Evolutionary conservation across 2,888 invertebrate species (phyloP), one percentile per base, ranked within the genome.

Genomic region (Agrochola circellaris): DNA sequence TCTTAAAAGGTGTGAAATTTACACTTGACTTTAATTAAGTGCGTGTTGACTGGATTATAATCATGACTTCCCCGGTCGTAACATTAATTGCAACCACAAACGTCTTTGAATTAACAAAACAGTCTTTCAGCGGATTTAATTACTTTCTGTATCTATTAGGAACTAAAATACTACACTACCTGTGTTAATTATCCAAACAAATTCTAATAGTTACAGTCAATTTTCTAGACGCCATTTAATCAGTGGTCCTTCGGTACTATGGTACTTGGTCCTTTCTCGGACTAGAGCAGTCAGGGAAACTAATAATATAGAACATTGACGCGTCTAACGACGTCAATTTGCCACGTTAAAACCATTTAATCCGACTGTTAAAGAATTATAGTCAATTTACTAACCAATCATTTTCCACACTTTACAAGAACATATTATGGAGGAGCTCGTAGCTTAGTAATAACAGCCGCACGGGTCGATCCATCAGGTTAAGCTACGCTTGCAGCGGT

Each of bases 1-100:
- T 54, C 20, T 30, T 11, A 15, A 42, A 70, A 61, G 34, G 48
- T 74, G 80, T 42, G 66, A 75, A 58, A 61, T 80, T 61, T 65
- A 17, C 45, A 45, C 26, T 61, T 1, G 17, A 26, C 5, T 79
- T 58, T 60, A 73, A 65, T 62, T 56, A 42, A 56, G 11, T 48
- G 34, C 30, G 9, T 58, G 34, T 51, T 6, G 58, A 69, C 45
- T 45, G 26, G 34, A 6, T 34, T 58, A 30, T 60, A 58, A 75
- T 75, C 38, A 60, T 51, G 30, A 66, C 20, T 60, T 42, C 20
- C 51, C 30, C n/a, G n/a, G 60, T 76, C 30, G 51, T 65, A 3
- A 20, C 30, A 38, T 66, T n/a, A 20, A 42, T 66, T 60, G 48
- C n/a, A 20, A 60, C 58, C n/a, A 51, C 42, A 26, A 38, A 30